Evolutionary conservation across 2,113 vertebrate species (phyloP), one percentile per base, ranked within the genome.

Genomic region (Paraplagusia blochii): DNA sequence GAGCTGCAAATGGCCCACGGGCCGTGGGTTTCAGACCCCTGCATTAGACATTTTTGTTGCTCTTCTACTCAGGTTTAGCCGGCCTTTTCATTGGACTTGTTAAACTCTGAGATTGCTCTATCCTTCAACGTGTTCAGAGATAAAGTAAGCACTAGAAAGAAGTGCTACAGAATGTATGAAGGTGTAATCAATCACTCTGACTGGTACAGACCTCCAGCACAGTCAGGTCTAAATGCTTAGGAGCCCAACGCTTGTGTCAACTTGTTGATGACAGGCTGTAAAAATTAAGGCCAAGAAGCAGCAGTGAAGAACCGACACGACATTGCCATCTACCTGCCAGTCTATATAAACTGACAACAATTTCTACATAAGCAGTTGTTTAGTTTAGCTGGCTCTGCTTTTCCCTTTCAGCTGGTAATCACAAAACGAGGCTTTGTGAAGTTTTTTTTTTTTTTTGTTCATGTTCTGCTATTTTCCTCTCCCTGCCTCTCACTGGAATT

Each of bases 151-250:
- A 22, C 13, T 1, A 18, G 38, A 53, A 14, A 7, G 5, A 15
- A 4, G 8, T 43, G 49, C 14, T 40, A 45, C 10, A 40, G 45
- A n/a, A n/a, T n/a, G 66, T 29, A 34, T 49, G 55, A 49, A 53
- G 65, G 44, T 50, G 61, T 46, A 68, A 82, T 83, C 79, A 61
- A 55, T 82, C 85, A 69, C 3, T 6, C 36, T 0, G 44, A 82
- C 75, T 63, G 58, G 55, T 55, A 46, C 50, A 34, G 66, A 56
- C 66, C 69, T 69, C 55, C 0, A 13, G 46, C 63, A 3, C 66
- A 68, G 58, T 57, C 2, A 44, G 71, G 43, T 38, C 52, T 58
- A 52, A 74, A 79, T 7, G 63, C 66, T 79, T n/a, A 5, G 4
- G 42, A 57, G 77, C 42, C 8, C 36, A 11, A 62, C 48, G 72